Conservation (phyloP, 1,140 invertebrate species). For the Arctopsyche grandis region DNA sequence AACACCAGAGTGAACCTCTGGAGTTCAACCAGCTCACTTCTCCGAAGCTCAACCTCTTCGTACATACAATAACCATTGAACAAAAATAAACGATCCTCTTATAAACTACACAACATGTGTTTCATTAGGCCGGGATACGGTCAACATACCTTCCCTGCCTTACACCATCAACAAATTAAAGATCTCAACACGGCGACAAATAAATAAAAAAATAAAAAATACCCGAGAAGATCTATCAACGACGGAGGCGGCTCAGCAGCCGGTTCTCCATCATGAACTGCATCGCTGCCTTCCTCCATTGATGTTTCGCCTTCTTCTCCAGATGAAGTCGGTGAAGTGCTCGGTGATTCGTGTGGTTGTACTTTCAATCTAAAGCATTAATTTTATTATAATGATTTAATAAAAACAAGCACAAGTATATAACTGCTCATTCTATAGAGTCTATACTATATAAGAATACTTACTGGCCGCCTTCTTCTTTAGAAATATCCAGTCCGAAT, state of each 20-base stretch:
- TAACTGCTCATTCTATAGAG: background rate
- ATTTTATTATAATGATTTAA: background rate
- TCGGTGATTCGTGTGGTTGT: slow-evolving; percentile 76
- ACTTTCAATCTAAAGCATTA: slow-evolving; percentile 69
- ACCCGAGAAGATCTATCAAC: slow-evolving; percentile 81
- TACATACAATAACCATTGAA: too few species aligned
- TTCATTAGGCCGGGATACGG: too few species aligned
- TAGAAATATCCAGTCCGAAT: slow-evolving; percentile 81
- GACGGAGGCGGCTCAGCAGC: slow-evolving; percentile 71
- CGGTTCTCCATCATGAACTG: slow-evolving; percentile 65
- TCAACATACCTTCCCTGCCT: too few species aligned
- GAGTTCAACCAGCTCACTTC: too few species aligned
- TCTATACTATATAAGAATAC: slow-evolving; percentile 52
- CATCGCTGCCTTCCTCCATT: slow-evolving; percentile 69
- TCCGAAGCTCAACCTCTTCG: too few species aligned
- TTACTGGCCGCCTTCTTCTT: slow-evolving; percentile 79
- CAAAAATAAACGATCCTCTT: too few species aligned
- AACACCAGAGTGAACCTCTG: too few species aligned
- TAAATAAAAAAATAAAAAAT: slow-evolving; percentile 40
- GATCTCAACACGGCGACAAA: background rate
- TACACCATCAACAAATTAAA: too few species aligned
- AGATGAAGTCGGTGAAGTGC: slow-evolving; percentile 71
- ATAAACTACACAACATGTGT: too few species aligned
- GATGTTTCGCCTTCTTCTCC: slow-evolving; percentile 73
- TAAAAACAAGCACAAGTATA: background rate